Evolutionary conservation across 2,888 invertebrate genomes (phyloP).

Genomic region (Ophion ellenae): DNA sequence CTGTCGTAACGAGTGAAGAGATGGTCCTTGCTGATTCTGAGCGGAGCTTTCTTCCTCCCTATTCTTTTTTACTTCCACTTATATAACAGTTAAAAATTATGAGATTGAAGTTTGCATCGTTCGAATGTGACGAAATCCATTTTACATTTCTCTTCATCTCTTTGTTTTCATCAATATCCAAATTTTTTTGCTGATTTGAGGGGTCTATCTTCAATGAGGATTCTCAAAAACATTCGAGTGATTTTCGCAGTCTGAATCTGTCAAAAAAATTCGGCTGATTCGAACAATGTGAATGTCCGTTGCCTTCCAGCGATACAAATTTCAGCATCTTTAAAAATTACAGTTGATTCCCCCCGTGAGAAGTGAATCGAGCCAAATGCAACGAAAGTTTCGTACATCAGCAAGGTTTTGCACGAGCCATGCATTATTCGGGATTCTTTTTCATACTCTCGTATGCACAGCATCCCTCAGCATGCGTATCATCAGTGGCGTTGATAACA

Average conservation of each 20-base stretch:
- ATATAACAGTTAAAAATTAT: not conserved
- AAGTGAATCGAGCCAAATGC: not conserved
- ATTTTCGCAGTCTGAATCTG: no score
- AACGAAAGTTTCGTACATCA: not conserved
- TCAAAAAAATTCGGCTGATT: no score
- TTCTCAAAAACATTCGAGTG: no score
- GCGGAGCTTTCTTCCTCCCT: not conserved
- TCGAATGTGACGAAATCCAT: no score
- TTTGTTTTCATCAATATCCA: no score
- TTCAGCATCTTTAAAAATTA: not conserved
- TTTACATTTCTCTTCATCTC: no score
- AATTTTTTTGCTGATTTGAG: no score
- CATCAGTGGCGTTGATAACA: constrained; percentile 9
- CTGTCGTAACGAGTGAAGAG: not conserved
- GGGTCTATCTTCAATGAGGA: no score
- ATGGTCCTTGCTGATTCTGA: not conserved
- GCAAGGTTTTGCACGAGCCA: not conserved
- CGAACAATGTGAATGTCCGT: no score
- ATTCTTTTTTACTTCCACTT: not conserved
- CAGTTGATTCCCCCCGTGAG: not conserved
- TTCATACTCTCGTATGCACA: not conserved
- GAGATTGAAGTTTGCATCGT: no score
- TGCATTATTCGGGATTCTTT: constrained; percentile 4
- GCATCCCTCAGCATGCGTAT: not conserved
- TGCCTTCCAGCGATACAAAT: no score